Base-by-base conservation (phyloP, 2,113 vertebrate species). In the Pantherophis guttatus region DNA sequence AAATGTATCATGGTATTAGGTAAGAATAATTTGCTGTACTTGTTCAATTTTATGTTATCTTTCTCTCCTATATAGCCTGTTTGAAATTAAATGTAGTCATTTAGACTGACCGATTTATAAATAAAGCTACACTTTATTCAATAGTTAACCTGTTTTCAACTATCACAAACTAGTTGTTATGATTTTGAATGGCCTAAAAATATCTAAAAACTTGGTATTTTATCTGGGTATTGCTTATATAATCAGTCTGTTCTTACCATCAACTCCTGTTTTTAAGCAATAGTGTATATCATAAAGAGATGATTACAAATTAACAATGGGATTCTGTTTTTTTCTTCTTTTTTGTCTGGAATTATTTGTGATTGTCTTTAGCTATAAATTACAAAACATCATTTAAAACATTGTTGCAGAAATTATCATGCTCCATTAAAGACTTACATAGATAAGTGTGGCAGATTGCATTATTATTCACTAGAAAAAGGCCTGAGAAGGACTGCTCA, bases 1-100 rank as follows among this genome's bases (percentile, higher is more conserved):
- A 96, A 91, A 96, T 96, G 96, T 0, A 24, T 90, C 88, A 93
- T 96, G 94, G 96, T 95, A 95, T 96, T 91, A 96, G 93, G 93
- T 96, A 94, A 95, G 94, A 96, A 97, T 95, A 96, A 65, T 94
- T 93, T 86, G 24, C 48, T 44, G 29, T 50, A 19, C n/a, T 86
- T 21, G 90, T 91, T 39, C 23, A 91, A 70, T 50, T 94, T 93
- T 92, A 92, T 6, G 2, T 91, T 88, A 44, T 90, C 92, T 91
- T 94, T 93, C 81, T 8, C 39, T 93, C 81, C 62, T 91, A 57
- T 55, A 86, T 89, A 91, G 44, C 94, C 92, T 93, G 87, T 92
- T 95, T 94, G 70, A 62, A 93, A 93, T 70, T 93, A 91, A 93
- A 88, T 62, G 93, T 95, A 91, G 44, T 87, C 15, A 55, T 93